These are phyloP conservation scores for Cephalopholis sonnerati DNA, from an alignment of 2,113 vertebrate species.

Conservation along the genomic window DNA sequence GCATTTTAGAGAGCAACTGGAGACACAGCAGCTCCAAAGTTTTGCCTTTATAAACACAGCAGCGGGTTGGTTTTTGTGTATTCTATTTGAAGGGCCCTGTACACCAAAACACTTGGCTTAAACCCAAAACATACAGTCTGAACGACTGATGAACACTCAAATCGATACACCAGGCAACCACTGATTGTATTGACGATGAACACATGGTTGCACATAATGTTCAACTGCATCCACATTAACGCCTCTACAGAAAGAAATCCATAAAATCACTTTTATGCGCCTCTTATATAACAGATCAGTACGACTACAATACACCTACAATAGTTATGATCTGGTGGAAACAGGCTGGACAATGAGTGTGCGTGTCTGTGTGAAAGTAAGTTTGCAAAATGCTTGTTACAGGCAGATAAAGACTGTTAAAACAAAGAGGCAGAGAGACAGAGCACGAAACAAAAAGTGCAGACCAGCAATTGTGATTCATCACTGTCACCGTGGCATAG, in stretches of 20 bases:
- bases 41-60: background rate
- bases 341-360: background rate
- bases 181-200: background rate
- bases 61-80: background rate
- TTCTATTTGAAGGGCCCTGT: background rate
- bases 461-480: constrained; percentile 43
- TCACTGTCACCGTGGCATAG: constrained; percentile 38
- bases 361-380: background rate
- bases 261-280: background rate
- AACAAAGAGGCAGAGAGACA: constrained; percentile 32
- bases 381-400: constrained; percentile 39
- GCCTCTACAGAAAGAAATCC: background rate
- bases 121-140: background rate
- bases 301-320: constrained; percentile 36
- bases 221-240: background rate
- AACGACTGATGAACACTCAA: background rate
- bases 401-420: constrained; percentile 37
- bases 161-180: background rate
- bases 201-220: background rate
- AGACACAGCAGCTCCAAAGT: background rate
- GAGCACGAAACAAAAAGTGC: constrained; percentile 32
- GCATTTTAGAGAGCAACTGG: background rate
- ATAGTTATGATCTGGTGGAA: constrained; percentile 57
- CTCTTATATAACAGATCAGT: constrained; percentile 12
- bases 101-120: background rate